Percentiles rank a stretch among this genome's conserved stretches.
phyloP scores from a whole-genome alignment of 2,113 vertebrate species.

The Myiagra hebetior region DNA sequence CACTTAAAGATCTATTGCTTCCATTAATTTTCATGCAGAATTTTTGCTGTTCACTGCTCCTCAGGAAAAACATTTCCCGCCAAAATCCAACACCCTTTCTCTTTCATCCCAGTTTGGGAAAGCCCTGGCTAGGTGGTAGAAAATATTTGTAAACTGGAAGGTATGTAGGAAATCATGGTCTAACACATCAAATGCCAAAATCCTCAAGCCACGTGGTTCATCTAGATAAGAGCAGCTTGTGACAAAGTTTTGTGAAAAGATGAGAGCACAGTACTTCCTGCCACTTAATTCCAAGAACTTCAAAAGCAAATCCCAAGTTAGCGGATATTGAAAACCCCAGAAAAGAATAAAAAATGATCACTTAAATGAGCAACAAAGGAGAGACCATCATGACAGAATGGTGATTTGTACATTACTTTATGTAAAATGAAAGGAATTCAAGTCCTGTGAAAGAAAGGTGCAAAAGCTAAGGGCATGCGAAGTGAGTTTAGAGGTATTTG shows the following conservation, averaged over 20 bases:
- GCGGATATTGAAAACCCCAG: neutral
- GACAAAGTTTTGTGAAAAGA: neutral
- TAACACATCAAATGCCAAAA: neutral
- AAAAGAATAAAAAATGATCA: neutral
- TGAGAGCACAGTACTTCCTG: neutral
- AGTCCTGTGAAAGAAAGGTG: neutral
- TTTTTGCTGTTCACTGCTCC: neutral
- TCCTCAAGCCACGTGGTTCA: neutral
- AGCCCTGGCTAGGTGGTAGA: neutral
- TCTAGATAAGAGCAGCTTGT: neutral
- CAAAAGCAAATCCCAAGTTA: neutral
- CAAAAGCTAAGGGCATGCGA: neutral
- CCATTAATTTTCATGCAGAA: neutral
- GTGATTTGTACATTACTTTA: neutral
- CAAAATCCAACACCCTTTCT: neutral
- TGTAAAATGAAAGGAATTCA: neutral
- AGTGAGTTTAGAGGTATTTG: neutral
- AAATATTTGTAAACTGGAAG: neutral
- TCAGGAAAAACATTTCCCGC: neutral
- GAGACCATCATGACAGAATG: neutral
- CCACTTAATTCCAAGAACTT: neutral
- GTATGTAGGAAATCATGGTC: neutral
- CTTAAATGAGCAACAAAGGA: neutral
- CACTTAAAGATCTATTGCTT: neutral
- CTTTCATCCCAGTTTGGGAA: neutral